Conservation (phyloP, 2,113 vertebrate species). For the Scomber colias region DNA sequence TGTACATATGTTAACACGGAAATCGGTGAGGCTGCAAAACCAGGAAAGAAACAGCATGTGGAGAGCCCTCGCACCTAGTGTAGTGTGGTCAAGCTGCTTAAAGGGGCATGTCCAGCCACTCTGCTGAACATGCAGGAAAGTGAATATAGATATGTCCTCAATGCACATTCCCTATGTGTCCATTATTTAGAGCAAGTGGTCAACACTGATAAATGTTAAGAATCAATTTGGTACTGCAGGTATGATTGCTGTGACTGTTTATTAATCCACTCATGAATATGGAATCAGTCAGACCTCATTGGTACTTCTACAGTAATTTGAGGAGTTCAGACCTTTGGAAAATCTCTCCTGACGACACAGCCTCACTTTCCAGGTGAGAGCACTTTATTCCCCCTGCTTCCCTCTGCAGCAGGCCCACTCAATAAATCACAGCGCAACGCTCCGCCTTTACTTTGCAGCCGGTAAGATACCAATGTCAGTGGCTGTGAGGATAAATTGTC, state of each 20-base stretch:
- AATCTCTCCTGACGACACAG: conserved; percentile 67
- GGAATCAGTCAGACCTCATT: conserved; percentile 75
- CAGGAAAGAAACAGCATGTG: conserved; percentile 5
- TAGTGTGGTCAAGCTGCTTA: conserved; percentile 45
- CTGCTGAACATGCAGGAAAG: conserved; percentile 18
- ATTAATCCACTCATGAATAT: conserved; percentile 81
- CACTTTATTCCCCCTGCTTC: conserved; percentile 72
- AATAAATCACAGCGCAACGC: conserved; percentile 75
- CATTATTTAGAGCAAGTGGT: conserved; percentile 59
- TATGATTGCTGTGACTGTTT: conserved; percentile 66
- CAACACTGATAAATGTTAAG: conserved; percentile 47
- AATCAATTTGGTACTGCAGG: conserved; percentile 79
- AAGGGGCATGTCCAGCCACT: conserved; percentile 17
- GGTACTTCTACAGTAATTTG: conserved; percentile 75
- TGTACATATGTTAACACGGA: conserved; percentile 61
- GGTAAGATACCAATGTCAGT: conserved; percentile 58
- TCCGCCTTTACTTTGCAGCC: conserved; percentile 59
- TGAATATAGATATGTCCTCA: background rate
- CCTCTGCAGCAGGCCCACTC: conserved; percentile 71
- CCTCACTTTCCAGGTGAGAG: conserved; percentile 77
- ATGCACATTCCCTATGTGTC: conserved; percentile 23
- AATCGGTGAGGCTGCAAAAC: conserved; percentile 43
- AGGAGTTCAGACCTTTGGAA: conserved; percentile 62
- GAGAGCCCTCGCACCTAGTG: background rate
- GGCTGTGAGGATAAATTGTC: conserved; percentile 59